Evolutionary conservation across 2,797 vertebrate genomes (phyloP).

Genomic region (Acrocephalus scirpaceus): DNA sequence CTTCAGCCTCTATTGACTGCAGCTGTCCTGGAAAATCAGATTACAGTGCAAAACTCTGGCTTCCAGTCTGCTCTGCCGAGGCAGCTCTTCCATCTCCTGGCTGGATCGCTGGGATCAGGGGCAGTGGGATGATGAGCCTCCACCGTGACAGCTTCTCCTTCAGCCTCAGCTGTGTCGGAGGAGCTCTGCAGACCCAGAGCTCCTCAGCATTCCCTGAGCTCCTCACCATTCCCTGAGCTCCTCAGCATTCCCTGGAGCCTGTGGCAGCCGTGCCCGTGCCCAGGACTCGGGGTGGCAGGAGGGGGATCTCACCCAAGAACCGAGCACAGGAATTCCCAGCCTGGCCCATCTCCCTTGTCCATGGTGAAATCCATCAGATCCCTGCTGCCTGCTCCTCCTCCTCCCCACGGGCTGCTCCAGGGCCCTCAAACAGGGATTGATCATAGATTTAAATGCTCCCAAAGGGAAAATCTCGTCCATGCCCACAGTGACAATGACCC

Average conservation of each 20-base stretch:
- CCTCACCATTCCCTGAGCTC: not conserved
- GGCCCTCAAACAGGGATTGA: not conserved
- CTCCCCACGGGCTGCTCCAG: fast-evolving
- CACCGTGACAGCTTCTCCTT: not conserved
- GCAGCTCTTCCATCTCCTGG: not conserved
- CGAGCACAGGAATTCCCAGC: fast-evolving
- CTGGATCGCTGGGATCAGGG: not conserved
- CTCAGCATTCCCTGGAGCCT: not conserved
- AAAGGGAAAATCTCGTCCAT: fast-evolving
- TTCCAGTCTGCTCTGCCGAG: not conserved
- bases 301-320: not conserved
- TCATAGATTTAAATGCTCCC: not conserved
- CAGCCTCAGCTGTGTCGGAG: not conserved
- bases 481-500: not conserved
- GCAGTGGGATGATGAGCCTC: not conserved
- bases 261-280: fast-evolving
- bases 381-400: not conserved
- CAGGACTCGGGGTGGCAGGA: not conserved
- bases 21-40: conserved; percentile 34
- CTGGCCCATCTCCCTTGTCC: not conserved
- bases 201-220: not conserved
- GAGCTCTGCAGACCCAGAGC: not conserved
- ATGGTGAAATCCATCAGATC: not conserved
- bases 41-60: not conserved
- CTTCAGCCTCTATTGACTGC: not conserved